These are phyloP conservation scores for Oophaga sylvatica DNA, from an alignment of 2,797 vertebrate genomes.

Conservation along the genomic window DNA sequence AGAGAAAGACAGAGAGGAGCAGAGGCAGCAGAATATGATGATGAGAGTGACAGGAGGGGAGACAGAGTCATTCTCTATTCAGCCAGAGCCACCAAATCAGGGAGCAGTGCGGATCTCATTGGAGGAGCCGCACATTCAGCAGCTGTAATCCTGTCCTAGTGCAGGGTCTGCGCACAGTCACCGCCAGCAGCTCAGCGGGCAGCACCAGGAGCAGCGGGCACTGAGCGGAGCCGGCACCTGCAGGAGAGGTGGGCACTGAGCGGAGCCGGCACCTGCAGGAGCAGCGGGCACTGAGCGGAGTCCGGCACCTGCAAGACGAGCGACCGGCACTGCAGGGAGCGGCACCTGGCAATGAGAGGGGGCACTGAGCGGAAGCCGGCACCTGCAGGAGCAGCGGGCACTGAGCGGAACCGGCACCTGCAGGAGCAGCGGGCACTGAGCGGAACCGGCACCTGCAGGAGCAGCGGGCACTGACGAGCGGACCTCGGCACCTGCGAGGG, in stretches of 20 bases:
- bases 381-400: too few species aligned
- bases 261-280: too few species aligned
- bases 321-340: too few species aligned
- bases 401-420: too few species aligned
- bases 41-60: slow-evolving; percentile 53
- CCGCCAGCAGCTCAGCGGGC: slow-evolving; percentile 71
- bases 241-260: too few species aligned
- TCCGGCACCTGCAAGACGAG: too few species aligned
- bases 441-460: slow-evolving; percentile 49
- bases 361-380: too few species aligned
- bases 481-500: slow-evolving; percentile 61
- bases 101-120: slow-evolving; percentile 71
- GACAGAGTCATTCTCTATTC: slow-evolving; percentile 73
- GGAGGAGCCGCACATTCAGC: slow-evolving; percentile 70
- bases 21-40: not conserved
- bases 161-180: slow-evolving; percentile 72
- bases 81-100: slow-evolving; percentile 74
- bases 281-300: too few species aligned
- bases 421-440: too few species aligned
- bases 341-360: too few species aligned
- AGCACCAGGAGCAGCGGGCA: not conserved
- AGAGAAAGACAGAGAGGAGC: not conserved
- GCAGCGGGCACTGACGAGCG: not conserved
- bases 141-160: slow-evolving; percentile 72
- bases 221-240: too few species aligned